Evolutionary conservation across 2,888 invertebrate genomes (phyloP), one percentile per base, ranked within the genome.

Genomic region (Rapana venosa): DNA sequence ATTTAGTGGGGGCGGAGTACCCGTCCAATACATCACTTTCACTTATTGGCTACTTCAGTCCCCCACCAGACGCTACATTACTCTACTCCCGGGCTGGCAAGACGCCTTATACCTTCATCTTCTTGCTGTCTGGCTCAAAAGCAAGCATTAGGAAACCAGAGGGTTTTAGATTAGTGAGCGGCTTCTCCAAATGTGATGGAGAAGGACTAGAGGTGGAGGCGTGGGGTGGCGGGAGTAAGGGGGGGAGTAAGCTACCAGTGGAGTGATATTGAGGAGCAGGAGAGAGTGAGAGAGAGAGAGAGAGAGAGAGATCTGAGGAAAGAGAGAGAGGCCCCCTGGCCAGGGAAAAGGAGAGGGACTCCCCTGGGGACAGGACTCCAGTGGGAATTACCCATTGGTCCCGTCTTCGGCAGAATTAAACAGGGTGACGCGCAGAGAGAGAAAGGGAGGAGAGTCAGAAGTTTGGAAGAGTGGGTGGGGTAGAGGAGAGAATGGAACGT

Each of bases 401-500:
- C 87, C 47, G 87, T 87, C 87, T 87, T 87, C 47, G 74, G 47
- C 66, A 35, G 87, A 47, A 77, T 74, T 87, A 56, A 87, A 47
- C 70, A 47, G 13, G 74, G 87, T n/a, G n/a, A n/a, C n/a, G n/a
- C n/a, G n/a, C n/a, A n/a, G n/a, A n/a, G n/a, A n/a, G n/a, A n/a
- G n/a, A n/a, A n/a, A n/a, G n/a, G n/a, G n/a, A n/a, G n/a, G n/a
- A n/a, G n/a, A n/a, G n/a, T n/a, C n/a, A n/a, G n/a, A n/a, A n/a
- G n/a, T n/a, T n/a, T 87, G 87, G 74, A 47, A 77, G 87, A 87
- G 47, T 47, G 36, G 74, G 36, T 87, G 35, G 56, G 87, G 87
- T 87, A 74, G 74, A 47, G 74, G 70, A 87, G 87, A 87, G 74
- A 87, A 87, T 87, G 87, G 87, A 87, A 77, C 87, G 74, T 87